Percentiles rank a stretch among this genome's conserved stretches.
Conservation (phyloP, 2,888 invertebrate genomes). For the Dasysyrphus albostriatus region DNA sequence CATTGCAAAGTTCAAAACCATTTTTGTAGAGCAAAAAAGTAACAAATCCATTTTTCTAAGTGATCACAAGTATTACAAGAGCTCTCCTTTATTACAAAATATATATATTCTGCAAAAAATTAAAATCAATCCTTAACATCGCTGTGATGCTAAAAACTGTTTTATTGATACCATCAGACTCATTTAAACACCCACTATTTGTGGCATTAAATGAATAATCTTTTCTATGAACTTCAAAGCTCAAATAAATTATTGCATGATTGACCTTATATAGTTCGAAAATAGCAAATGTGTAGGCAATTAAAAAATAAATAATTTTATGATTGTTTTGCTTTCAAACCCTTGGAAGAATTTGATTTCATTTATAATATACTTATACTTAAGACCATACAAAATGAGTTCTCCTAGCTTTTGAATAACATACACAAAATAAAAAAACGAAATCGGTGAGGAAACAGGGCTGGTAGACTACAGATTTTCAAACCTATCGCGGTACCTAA, state of each 20-base stretch:
- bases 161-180: not conserved
- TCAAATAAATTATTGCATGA: constrained; percentile 5
- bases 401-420: not conserved
- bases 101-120: too few relatives aligned
- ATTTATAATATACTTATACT: not conserved
- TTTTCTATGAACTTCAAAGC: constrained; percentile 3
- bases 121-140: too few relatives aligned
- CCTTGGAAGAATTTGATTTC: not conserved
- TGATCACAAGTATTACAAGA: too few relatives aligned
- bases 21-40: too few relatives aligned
- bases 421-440: not conserved
- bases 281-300: not conserved
- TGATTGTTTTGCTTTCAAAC: constrained; percentile 11
- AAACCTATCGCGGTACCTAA: too few relatives aligned
- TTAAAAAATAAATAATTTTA: constrained; percentile 25
- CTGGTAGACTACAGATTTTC: not conserved
- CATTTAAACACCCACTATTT: not conserved
- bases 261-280: not conserved
- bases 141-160: not conserved
- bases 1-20: too few relatives aligned
- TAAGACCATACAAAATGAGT: not conserved
- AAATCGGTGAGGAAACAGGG: not conserved
- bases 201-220: not conserved
- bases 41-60: too few relatives aligned
- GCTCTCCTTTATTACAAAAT: too few relatives aligned